A percentile compares a stretch with the other conserved stretches of the same genome.
Conservation (phyloP, 2,113 vertebrate genomes). For the Erpornis zantholeuca region DNA sequence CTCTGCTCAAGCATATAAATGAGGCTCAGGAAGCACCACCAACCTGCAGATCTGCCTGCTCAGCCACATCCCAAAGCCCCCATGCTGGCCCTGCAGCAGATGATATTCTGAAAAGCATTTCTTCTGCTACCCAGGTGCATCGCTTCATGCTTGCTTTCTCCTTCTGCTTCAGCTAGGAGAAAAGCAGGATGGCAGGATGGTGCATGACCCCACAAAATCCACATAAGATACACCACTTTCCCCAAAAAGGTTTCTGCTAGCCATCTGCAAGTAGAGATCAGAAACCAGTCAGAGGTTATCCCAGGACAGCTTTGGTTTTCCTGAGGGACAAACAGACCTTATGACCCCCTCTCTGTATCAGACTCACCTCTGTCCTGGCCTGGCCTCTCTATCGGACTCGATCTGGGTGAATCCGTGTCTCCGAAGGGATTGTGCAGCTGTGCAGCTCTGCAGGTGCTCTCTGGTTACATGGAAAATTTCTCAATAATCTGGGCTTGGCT, state of each 20-base stretch:
- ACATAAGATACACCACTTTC: neutral
- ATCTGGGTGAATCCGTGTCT: neutral
- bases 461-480: neutral
- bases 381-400: neutral
- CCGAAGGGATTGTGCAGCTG: neutral
- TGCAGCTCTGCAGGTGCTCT: neutral
- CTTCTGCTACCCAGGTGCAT: neutral
- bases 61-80: neutral
- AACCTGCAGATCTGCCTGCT: neutral
- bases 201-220: neutral
- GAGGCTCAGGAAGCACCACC: accelerated
- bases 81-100: neutral
- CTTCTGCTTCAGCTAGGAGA: neutral
- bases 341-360: neutral
- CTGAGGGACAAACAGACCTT: neutral
- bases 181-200: neutral
- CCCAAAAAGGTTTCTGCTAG: neutral
- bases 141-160: neutral
- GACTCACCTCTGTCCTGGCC: neutral
- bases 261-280: neutral
- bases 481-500: constrained; percentile 13
- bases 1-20: neutral
- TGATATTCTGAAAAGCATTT: neutral
- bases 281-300: neutral
- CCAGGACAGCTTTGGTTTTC: neutral